These are phyloP conservation scores for Onychomys torridus DNA, from an alignment of 2,797 vertebrate species.

Conservation along the genomic window DNA sequence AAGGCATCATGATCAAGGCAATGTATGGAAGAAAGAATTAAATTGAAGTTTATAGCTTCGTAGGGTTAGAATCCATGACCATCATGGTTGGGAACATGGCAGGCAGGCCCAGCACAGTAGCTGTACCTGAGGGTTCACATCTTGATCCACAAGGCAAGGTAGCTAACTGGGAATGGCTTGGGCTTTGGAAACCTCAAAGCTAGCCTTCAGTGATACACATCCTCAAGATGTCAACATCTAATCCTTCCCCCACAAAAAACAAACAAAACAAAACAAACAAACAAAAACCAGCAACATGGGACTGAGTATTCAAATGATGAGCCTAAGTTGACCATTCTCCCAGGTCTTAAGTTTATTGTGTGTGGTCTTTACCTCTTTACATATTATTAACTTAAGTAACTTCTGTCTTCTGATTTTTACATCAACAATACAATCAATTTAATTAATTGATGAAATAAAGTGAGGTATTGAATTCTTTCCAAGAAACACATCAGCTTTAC, in stretches of 20 bases:
- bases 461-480: neutral
- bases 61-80: neutral
- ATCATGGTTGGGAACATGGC: neutral
- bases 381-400: slow-evolving; percentile 20
- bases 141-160: neutral
- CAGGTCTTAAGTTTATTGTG: slow-evolving; percentile 53
- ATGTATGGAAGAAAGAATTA: neutral
- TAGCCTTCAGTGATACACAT: neutral
- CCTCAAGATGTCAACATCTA: neutral
- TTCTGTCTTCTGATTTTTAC: slow-evolving; percentile 31
- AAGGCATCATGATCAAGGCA: neutral
- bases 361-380: slow-evolving; percentile 42
- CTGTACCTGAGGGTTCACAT: too few relatives aligned
- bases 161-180: neutral
- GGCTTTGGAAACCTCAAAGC: neutral
- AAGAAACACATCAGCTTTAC: neutral
- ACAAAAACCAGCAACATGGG: neutral
- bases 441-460: neutral
- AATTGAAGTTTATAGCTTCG: neutral
- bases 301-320: neutral
- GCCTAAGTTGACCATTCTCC: neutral
- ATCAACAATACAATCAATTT: neutral
- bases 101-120: neutral
- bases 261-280: too few relatives aligned
- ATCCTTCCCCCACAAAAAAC: too few relatives aligned